Evolutionary conservation across 2,797 vertebrate species (phyloP), one percentile per base, ranked within the genome.

Genomic region (Myripristis murdjan): DNA sequence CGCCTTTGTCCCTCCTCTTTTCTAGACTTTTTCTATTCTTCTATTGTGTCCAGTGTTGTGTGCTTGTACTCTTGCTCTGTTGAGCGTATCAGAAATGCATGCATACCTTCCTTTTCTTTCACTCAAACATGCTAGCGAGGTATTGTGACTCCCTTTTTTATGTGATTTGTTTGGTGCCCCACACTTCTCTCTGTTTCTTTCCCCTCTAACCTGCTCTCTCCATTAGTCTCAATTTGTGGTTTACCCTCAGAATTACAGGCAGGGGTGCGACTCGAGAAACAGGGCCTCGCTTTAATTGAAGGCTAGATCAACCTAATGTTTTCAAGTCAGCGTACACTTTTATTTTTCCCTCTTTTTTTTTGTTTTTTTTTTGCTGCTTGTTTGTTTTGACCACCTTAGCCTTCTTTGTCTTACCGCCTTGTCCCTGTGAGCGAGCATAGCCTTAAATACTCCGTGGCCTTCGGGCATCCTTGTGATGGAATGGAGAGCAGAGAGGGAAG

Each of bases 221-320:
- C 44, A 39, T 22, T 39, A 44, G 37, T 26, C 51, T 26, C 39
- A 24, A n/a, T 6, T 28, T 3, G 28, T 28, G 20, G 31, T 59
- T 41, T 18, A 59, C 66, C 63, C 15, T 65, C 64, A 85, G 70
- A 81, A 56, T 84, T 79, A 71, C 83, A 88, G 73, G 70, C 74
- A 87, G 87, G 78, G 73, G 65, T 87, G 84, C 75, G 66, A 90
- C 88, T 86, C 87, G 69, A 74, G 71, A 81, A 91, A 89, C 87
- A 83, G n/a, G 88, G 85, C 81, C 87, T 83, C 77, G 88, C 85
- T 87, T 79, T 56, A 77, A 76, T 84, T 64, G 61, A 81, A 79
- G 47, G 33, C 6, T 18, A 71, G 55, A 70, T 70, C 64, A 60
- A 65, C 44, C n/a, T 61, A 48, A 66, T 18, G 55, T 62, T 81